phyloP scores from a whole-genome alignment of 2,888 invertebrate genomes.

The Epicampocera succincta region DNA sequence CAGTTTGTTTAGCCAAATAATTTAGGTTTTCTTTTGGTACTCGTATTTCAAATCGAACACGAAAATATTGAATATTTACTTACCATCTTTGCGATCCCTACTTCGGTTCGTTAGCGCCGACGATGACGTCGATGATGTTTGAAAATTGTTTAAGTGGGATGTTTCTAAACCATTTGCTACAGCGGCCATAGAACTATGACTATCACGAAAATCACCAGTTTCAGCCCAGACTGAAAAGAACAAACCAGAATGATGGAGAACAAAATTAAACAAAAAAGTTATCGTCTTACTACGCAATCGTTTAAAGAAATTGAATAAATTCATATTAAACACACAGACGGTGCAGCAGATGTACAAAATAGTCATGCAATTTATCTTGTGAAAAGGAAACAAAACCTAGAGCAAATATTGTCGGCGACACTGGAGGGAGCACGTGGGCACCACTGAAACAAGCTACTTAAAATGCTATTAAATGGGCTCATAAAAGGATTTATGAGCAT shows the following conservation, averaged over 20 bases:
- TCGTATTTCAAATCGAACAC: not conserved
- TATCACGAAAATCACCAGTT: conserved; percentile 93
- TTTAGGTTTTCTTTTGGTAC: no score
- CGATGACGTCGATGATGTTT: conserved; percentile 84
- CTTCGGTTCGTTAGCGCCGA: conserved; percentile 86
- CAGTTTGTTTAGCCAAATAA: no score
- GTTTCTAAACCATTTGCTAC: conserved; percentile 85
- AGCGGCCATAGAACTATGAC: conserved; percentile 87
- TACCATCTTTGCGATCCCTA: conserved; percentile 83
- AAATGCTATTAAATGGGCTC: conserved; percentile 77
- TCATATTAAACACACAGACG: conserved; percentile 30
- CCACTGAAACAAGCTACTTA: conserved; percentile 73
- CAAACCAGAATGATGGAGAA: conserved; percentile 75
- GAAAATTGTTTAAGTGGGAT: conserved; percentile 86
- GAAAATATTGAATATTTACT: conserved; percentile 76
- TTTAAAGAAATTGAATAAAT: conserved; percentile 46
- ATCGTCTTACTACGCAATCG: conserved; percentile 75
- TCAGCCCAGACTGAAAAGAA: conserved; percentile 93
- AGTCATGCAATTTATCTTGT: conserved; percentile 24
- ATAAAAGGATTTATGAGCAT: conserved; percentile 80
- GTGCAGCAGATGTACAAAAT: conserved; percentile 17
- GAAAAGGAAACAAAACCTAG: not conserved
- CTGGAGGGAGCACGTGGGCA: not conserved
- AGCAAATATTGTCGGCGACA: not conserved
- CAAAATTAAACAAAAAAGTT: conserved; percentile 74